phyloP scores from a whole-genome alignment of 2,888 invertebrate genomes.

The Andrena hattorfiana region DNA sequence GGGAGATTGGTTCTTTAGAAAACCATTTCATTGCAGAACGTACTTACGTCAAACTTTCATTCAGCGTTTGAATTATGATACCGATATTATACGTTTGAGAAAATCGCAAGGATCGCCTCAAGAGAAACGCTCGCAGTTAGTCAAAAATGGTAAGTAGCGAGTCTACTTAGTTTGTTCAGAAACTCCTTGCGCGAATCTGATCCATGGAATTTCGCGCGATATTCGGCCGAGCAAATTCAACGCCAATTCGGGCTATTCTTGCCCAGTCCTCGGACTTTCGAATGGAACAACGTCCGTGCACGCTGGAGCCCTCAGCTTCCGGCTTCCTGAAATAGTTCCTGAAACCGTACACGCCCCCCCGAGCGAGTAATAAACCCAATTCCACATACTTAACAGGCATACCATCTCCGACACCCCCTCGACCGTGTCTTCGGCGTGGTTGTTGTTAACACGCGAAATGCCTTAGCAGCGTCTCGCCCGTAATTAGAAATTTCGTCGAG shows the following conservation, averaged over 20 bases:
- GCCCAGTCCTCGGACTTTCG: slow-evolving; percentile 52
- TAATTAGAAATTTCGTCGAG: slow-evolving; percentile 52
- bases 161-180: slow-evolving; percentile 52
- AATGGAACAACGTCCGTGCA: slow-evolving; percentile 51
- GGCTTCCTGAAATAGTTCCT: slow-evolving; percentile 73
- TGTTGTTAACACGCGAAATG: slow-evolving; percentile 60
- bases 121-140: neutral
- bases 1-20: no score
- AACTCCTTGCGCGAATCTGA: slow-evolving; percentile 29
- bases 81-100: no score
- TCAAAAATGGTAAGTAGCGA: neutral
- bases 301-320: slow-evolving; percentile 45
- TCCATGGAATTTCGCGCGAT: slow-evolving; percentile 58
- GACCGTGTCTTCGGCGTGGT: slow-evolving; percentile 49
- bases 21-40: no score
- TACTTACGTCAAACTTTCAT: no score
- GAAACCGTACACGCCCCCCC: slow-evolving; percentile 65
- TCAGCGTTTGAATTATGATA: no score
- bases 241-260: slow-evolving; percentile 53
- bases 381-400: slow-evolving; percentile 73
- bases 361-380: slow-evolving; percentile 73
- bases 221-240: slow-evolving; percentile 60
- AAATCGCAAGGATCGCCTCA: neutral
- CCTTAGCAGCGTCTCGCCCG: slow-evolving; percentile 22
- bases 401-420: slow-evolving; percentile 53